Percentiles rank a stretch among this genome's conserved stretches.
Conservation (phyloP, 2,888 invertebrate species). For the Netelia melanura region DNA sequence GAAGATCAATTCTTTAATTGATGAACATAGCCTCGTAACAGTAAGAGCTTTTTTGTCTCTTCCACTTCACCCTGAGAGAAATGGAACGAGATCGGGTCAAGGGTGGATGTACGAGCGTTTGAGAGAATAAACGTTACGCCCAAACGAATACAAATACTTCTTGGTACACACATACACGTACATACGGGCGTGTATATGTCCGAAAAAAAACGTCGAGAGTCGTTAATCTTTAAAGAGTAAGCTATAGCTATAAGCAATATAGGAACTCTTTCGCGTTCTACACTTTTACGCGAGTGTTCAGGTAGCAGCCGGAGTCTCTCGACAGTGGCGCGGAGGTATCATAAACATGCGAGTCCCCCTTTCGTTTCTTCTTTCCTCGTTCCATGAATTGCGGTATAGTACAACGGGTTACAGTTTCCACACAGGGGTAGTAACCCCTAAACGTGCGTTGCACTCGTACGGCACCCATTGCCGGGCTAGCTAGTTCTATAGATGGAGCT, state of each 20-base stretch:
- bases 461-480: background rate
- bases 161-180: background rate
- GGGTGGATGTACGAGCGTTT: constrained; percentile 21
- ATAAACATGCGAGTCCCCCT: constrained; percentile 68
- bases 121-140: constrained; percentile 51
- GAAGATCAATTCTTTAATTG: constrained; percentile 54
- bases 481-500: constrained; percentile 68
- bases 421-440: constrained; percentile 69
- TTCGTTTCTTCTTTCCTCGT: constrained; percentile 57
- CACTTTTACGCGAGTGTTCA: constrained; percentile 46
- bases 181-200: background rate
- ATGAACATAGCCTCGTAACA: constrained; percentile 51
- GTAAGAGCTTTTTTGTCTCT: constrained; percentile 1
- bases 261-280: constrained; percentile 12
- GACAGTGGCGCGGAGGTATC: constrained; percentile 42
- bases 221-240: constrained; percentile 63
- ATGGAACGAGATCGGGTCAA: constrained; percentile 34
- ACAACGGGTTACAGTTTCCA: constrained; percentile 60
- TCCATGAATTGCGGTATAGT: constrained; percentile 15
- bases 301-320: background rate
- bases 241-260: background rate
- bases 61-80: constrained; percentile 20
- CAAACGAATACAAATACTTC: constrained; percentile 21
- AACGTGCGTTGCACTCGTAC: constrained; percentile 72
- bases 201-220: constrained; percentile 49